Evolutionary conservation across 2,113 vertebrate genomes (phyloP).

Genomic region (Pollachius pollachius): DNA sequence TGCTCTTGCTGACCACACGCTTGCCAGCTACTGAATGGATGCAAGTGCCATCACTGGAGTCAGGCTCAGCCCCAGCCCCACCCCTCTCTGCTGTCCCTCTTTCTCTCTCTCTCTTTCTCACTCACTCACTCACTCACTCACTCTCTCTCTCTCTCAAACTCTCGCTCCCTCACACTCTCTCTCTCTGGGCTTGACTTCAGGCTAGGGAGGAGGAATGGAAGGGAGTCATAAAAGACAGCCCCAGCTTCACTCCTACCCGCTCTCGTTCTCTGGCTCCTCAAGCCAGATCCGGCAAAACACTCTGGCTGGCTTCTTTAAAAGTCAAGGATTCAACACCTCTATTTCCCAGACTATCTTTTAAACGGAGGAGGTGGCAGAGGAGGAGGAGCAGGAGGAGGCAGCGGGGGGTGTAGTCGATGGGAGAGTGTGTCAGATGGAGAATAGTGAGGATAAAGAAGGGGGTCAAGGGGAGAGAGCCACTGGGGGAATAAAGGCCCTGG

Average conservation of each 20-base stretch:
- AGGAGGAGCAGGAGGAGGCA: too few species aligned
- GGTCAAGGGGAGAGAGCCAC: background rate
- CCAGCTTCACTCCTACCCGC: slow-evolving; percentile 30
- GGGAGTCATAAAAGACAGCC: slow-evolving; percentile 47
- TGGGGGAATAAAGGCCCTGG: background rate
- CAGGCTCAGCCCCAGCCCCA: slow-evolving; percentile 18
- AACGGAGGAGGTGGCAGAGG: too few species aligned
- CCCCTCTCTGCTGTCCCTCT: background rate
- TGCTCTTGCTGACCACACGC: slow-evolving; percentile 4
- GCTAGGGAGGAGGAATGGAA: slow-evolving; percentile 55
- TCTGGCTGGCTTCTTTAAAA: slow-evolving; percentile 14
- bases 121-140: background rate
- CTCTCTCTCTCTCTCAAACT: background rate
- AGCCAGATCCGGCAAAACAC: background rate
- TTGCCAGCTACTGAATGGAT: slow-evolving; percentile 32
- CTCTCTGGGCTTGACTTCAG: slow-evolving; percentile 28
- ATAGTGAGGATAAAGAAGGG: slow-evolving; percentile 10
- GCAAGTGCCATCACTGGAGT: slow-evolving; percentile 45
- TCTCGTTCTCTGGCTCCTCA: slow-evolving; percentile 15
- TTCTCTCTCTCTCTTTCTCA: slow-evolving; percentile 10
- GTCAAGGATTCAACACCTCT: background rate
- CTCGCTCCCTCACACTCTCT: slow-evolving; percentile 14
- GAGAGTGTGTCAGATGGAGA: slow-evolving; percentile 45
- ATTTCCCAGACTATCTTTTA: background rate
- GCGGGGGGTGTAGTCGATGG: slow-evolving; percentile 29